Evolutionary conservation across 2,888 invertebrate species (phyloP).

Genomic region (Ochropleura leucogaster): DNA sequence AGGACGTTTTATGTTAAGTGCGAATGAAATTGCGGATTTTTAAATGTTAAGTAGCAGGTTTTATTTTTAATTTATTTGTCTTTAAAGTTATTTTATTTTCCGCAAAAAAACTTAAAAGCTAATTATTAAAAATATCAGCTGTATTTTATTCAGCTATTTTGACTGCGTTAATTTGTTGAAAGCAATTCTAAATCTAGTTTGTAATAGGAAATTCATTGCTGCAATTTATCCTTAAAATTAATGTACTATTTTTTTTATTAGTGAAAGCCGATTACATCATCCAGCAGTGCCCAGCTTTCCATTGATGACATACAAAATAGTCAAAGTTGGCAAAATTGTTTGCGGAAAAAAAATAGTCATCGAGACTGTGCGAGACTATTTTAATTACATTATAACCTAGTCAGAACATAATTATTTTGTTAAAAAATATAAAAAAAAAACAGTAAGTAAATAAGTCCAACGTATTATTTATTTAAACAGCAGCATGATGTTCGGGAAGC

Average conservation of each 20-base stretch:
- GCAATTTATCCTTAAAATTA: not conserved
- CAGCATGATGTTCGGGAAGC: no score
- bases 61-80: constrained; percentile 38
- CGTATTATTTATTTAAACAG: no score
- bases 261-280: not conserved
- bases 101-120: constrained; percentile 16
- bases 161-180: no score
- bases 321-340: not conserved
- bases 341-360: not conserved
- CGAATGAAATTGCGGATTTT: constrained; percentile 38
- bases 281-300: not conserved
- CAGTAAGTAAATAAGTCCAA: no score
- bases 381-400: not conserved
- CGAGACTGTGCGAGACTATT: no score
- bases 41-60: constrained; percentile 40
- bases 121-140: not conserved
- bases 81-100: constrained; percentile 39
- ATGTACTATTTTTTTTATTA: not conserved
- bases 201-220: not conserved
- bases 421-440: not conserved
- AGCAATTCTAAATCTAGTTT: not conserved
- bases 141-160: constrained; percentile 13
- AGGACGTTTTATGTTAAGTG: constrained; percentile 57
- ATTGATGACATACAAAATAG: not conserved
- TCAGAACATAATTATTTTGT: not conserved